A percentile compares a stretch with the other conserved stretches of the same genome.
phyloP scores from a whole-genome alignment of 2,888 invertebrate species.

The Allacma fusca region DNA sequence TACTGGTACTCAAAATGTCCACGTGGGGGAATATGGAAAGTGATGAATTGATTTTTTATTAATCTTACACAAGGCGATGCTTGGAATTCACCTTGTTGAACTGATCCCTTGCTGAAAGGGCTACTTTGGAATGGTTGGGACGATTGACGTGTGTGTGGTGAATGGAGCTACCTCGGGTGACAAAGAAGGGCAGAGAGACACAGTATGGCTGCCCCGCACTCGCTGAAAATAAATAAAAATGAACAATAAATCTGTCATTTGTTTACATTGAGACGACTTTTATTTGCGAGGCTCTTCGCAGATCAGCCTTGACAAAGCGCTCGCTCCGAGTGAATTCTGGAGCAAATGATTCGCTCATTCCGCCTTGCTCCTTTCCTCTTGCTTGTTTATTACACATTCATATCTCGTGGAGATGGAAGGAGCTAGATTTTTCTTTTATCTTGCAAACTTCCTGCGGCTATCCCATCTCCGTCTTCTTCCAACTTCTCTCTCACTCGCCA shows the following conservation, averaged over 20 bases:
- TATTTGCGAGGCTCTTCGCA: not conserved
- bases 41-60: not conserved
- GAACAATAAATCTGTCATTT: constrained; percentile 11
- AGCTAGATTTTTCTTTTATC: constrained; percentile 6
- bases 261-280: constrained; percentile 8
- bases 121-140: no score
- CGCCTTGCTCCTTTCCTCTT: not conserved
- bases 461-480: not conserved
- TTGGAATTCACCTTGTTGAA: no score
- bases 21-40: no score
- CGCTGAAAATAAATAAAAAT: constrained; percentile 3
- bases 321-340: not conserved
- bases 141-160: no score
- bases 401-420: not conserved
- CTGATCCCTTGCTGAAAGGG: no score
- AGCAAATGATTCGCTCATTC: constrained; percentile 7
- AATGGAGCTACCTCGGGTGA: not conserved
- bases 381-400: constrained; percentile 14
- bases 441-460: not conserved
- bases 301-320: not conserved
- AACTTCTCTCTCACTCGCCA: not conserved
- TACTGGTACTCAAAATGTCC: no score
- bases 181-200: not conserved
- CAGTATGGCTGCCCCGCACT: not conserved
- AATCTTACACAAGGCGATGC: not conserved